phyloP scores from a whole-genome alignment of 2,113 vertebrate species.

The Mohoua ochrocephala region DNA sequence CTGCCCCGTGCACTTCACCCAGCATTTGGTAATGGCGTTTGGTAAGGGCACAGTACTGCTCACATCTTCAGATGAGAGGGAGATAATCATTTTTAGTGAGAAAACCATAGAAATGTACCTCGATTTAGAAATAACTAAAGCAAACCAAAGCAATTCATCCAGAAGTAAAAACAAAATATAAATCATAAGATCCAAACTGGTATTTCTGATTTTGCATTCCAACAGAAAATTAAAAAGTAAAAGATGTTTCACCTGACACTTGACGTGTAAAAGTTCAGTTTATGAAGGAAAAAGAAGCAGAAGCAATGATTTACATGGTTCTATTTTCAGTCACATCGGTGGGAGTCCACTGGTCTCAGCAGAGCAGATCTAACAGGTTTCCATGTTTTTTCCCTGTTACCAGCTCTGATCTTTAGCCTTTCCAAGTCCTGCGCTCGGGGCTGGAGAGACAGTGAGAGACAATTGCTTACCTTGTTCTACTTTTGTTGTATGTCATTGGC shows the following conservation, averaged over 20 bases:
- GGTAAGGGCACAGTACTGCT: neutral
- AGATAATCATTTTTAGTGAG: neutral
- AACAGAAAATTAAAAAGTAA: neutral
- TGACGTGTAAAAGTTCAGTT: neutral
- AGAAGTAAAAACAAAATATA: neutral
- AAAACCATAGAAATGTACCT: neutral
- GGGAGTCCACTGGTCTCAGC: neutral
- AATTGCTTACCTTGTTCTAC: neutral
- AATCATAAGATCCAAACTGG: accelerated
- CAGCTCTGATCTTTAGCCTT: neutral
- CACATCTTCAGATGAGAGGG: neutral
- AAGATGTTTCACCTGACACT: neutral
- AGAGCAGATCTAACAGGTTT: neutral
- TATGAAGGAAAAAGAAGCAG: neutral
- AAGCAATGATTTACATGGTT: neutral
- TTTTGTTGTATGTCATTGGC: neutral
- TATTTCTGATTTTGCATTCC: neutral
- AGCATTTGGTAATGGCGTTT: neutral
- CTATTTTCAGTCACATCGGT: neutral
- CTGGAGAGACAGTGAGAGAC: neutral
- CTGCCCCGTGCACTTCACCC: neutral
- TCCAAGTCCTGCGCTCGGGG: neutral
- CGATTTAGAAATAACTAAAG: neutral
- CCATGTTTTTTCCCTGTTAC: neutral
- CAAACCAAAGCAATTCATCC: neutral